These are phyloP conservation scores for Chloromyia formosa DNA, from an alignment of 2,888 invertebrate species.

Conservation along the genomic window DNA sequence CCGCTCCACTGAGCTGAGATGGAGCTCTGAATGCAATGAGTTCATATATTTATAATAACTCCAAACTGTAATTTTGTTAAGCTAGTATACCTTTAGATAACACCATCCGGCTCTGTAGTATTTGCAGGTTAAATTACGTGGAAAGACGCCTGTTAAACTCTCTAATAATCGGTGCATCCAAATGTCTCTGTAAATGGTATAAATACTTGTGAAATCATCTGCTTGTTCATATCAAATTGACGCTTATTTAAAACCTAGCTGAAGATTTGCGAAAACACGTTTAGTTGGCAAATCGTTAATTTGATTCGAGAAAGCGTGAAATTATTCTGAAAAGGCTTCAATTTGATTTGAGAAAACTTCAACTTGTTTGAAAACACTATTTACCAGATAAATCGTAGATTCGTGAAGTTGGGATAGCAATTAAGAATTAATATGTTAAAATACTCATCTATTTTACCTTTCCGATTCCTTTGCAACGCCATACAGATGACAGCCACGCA, in stretches of 20 bases:
- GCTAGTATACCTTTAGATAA: conserved; percentile 72
- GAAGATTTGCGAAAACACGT: too few relatives aligned
- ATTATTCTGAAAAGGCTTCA: too few relatives aligned
- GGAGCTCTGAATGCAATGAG: conserved; percentile 67
- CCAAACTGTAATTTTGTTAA: neutral
- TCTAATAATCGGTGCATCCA: conserved; percentile 86
- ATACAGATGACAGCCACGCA: conserved; percentile 60
- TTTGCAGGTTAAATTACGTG: conserved; percentile 74
- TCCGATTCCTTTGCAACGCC: conserved; percentile 64
- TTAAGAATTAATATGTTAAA: too few relatives aligned
- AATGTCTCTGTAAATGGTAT: conserved; percentile 62
- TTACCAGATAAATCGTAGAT: too few relatives aligned
- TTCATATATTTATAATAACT: conserved; percentile 45
- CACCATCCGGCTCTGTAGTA: conserved; percentile 84
- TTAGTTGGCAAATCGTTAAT: too few relatives aligned
- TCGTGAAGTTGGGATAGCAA: too few relatives aligned
- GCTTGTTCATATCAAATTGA: too few relatives aligned
- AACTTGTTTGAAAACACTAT: too few relatives aligned
- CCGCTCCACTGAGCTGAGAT: conserved; percentile 79
- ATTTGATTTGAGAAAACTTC: too few relatives aligned
- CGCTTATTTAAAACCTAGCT: too few relatives aligned
- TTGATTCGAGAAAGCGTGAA: too few relatives aligned
- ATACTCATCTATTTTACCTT: conserved; percentile 52
- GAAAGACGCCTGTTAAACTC: conserved; percentile 74
- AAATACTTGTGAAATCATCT: too few relatives aligned